Percentiles rank a stretch among this genome's conserved stretches.
phyloP scores from a whole-genome alignment of 2,113 vertebrate genomes.

The Pontoporia blainvillei region DNA sequence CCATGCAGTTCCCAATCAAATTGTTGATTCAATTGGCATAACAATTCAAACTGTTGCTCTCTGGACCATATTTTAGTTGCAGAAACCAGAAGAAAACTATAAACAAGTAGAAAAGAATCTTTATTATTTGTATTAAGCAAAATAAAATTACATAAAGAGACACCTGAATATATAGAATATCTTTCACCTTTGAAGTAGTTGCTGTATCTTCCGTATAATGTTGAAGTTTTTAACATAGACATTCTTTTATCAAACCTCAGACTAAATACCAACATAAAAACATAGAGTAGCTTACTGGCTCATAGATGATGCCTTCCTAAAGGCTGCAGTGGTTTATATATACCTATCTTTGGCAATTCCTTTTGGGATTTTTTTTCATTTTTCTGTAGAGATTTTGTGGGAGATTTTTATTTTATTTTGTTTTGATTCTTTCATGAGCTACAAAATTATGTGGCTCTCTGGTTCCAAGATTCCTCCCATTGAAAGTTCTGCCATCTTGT shows the following conservation, averaged over 20 bases:
- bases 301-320: constrained; percentile 42
- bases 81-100: constrained; percentile 19
- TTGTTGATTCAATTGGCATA: background rate
- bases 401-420: constrained; percentile 61
- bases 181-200: background rate
- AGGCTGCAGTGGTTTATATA: constrained; percentile 28
- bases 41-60: background rate
- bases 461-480: constrained; percentile 13
- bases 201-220: background rate
- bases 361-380: constrained; percentile 40
- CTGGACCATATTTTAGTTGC: background rate
- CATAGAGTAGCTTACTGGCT: background rate
- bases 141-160: background rate
- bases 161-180: background rate
- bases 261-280: constrained; percentile 54
- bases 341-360: constrained; percentile 55
- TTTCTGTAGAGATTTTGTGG: constrained; percentile 15
- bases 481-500: constrained; percentile 68
- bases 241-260: constrained; percentile 24
- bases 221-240: background rate
- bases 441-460: background rate
- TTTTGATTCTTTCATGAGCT: constrained; percentile 67
- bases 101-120: background rate
- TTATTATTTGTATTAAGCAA: constrained; percentile 12
- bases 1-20: background rate